Base-by-base conservation (phyloP, 2,113 vertebrate species). In the Probosciger aterrimus region DNA sequence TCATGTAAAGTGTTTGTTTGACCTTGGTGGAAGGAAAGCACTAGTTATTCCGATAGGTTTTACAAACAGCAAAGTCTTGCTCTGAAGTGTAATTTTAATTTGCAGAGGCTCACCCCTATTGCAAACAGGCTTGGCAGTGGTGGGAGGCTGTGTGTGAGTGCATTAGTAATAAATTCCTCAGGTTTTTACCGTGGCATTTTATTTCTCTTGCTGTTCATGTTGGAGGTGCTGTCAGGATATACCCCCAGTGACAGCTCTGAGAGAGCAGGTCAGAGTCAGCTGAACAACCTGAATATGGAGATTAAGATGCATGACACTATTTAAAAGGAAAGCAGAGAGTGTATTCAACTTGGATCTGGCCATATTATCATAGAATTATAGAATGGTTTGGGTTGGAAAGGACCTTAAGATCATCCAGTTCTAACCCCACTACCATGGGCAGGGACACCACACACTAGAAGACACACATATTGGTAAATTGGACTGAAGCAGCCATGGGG, bases 201-300 rank as follows among this genome's bases (percentile, higher is more conserved):
- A 41, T 70, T 89, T 87, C n/a, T 63, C 50, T 63, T 67, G 10
- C 7, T 55, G 39, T 33, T 91, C 35, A 18, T 37, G 20, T 43
- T 81, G 52, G 43, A 77, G 49, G 24, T 49, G 37, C 31, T 74
- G 53, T 27, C 35, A 31, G 52, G 27, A 16, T 53, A 31, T 17
- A 27, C 25, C 71, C 46, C 41, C 57, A 52, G 41, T 86, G 50
- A 31, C 18, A 91, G 53, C 44, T 27, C 43, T 27, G 33, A 65
- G 30, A 93, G 49, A 81, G 43, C 47, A 84, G 47, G 50, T 33
- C 47, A 84, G 43, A 86, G 47, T 44, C 83, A 70, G 39, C 8
- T 84, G 73, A 71, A 75, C 92, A 91, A 35, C 6, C 68, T 33
- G 16, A 91, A 84, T 86, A 65, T 44, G 69, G 49, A 88, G 35